These are phyloP conservation scores for Istiophorus platypterus DNA, from an alignment of 2,113 vertebrate species.

Conservation along the genomic window DNA sequence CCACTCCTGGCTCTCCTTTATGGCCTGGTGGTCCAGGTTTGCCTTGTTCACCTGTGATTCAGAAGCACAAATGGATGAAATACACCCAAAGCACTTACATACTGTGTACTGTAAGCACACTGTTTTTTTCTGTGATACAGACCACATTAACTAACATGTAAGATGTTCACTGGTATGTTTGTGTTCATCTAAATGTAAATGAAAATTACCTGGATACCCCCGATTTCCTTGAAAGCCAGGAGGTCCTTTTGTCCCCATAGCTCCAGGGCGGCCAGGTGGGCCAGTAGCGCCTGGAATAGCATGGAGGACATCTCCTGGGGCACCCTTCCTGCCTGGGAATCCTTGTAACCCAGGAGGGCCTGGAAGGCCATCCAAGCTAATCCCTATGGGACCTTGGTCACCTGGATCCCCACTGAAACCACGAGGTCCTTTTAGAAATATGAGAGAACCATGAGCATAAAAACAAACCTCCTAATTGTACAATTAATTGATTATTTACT, in stretches of 20 bases:
- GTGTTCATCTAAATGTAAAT: not conserved
- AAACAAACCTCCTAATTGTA: not conserved
- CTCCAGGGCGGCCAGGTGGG: slow-evolving; percentile 52
- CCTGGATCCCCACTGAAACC: slow-evolving; percentile 71
- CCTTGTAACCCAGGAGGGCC: slow-evolving; percentile 65
- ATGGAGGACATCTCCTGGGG: slow-evolving; percentile 45
- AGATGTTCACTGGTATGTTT: slow-evolving; percentile 1
- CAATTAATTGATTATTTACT: not conserved
- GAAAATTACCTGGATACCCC: slow-evolving; percentile 60
- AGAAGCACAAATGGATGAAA: not conserved
- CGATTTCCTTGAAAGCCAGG: slow-evolving; percentile 59
- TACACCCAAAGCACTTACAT: not conserved
- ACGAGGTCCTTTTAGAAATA: slow-evolving; percentile 74
- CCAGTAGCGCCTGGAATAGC: slow-evolving; percentile 52
- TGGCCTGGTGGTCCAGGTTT: slow-evolving; percentile 45
- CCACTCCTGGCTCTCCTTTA: slow-evolving; percentile 60
- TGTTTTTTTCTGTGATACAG: not conserved
- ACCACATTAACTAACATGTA: not conserved
- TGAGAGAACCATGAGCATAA: not conserved
- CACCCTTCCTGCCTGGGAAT: slow-evolving; percentile 61
- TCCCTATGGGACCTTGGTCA: slow-evolving; percentile 45
- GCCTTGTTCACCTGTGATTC: slow-evolving; percentile 60
- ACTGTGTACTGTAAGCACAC: not conserved
- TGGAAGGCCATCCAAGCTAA: slow-evolving; percentile 47
- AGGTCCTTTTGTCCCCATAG: slow-evolving; percentile 40